A percentile compares a stretch with the other conserved stretches of the same genome.
phyloP scores from a whole-genome alignment of 1,140 invertebrate species.

The Conus ventricosus region DNA sequence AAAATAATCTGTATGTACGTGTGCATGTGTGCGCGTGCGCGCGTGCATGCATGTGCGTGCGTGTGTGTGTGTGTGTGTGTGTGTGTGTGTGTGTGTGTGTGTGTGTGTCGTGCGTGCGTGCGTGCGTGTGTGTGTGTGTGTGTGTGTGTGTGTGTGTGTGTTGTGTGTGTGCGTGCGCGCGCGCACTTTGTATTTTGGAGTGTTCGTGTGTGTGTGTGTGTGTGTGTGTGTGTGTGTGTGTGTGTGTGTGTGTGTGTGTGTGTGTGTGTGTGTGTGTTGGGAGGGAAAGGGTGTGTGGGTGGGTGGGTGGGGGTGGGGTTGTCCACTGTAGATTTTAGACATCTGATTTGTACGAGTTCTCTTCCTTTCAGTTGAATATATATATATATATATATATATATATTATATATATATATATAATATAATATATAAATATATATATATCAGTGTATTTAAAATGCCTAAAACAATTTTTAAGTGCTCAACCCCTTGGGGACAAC shows the following conservation, averaged over 20 bases:
- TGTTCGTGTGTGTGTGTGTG: neutral
- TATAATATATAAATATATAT: too few species aligned
- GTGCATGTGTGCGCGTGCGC: neutral
- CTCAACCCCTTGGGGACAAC: too few species aligned
- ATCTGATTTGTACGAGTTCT: too few species aligned
- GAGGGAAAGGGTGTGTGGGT: too few species aligned
- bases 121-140: neutral
- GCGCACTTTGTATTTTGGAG: neutral
- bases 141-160: neutral
- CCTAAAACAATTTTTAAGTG: too few species aligned
- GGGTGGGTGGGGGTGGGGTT: too few species aligned
- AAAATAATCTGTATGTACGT: too few species aligned
- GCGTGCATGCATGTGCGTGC: neutral
- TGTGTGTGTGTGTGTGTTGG: too few species aligned
- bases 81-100: conserved; percentile 12
- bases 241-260: neutral
- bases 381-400: too few species aligned
- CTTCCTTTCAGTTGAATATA: neutral
- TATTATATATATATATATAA: too few species aligned
- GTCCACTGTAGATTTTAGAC: too few species aligned
- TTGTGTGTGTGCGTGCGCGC: neutral
- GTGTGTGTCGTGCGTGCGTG: neutral
- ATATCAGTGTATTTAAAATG: too few species aligned
- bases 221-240: neutral
- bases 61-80: conserved; percentile 4